These are phyloP conservation scores for Haliclona indistincta DNA, from an alignment of 37 sponge, comb jelly and placozoan species.

Conservation along the genomic window DNA sequence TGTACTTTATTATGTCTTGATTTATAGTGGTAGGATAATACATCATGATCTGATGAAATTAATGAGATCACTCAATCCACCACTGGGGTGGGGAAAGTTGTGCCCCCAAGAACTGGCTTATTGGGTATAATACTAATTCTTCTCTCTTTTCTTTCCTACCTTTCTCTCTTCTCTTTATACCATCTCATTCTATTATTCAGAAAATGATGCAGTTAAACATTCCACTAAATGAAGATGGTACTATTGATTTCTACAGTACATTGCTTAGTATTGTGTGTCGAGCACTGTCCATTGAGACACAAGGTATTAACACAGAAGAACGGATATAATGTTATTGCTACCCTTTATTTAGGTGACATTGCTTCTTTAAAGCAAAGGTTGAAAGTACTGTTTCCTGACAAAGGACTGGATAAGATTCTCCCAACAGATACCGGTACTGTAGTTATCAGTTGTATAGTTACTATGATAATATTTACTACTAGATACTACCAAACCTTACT, in stretches of 20 bases:
- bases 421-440: slow-evolving; percentile 26
- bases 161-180: not conserved
- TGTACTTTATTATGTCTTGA: not conserved
- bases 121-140: slow-evolving; percentile 24
- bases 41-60: slow-evolving; percentile 61
- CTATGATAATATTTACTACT: not conserved
- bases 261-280: slow-evolving; percentile 76
- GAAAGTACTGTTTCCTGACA: slow-evolving; percentile 24
- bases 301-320: slow-evolving; percentile 19
- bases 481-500: slow-evolving; percentile 15
- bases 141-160: not conserved
- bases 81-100: slow-evolving; percentile 81
- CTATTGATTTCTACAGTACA: slow-evolving; percentile 72
- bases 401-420: slow-evolving; percentile 28
- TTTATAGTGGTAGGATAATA: slow-evolving; percentile 40
- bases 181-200: slow-evolving; percentile 24
- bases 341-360: slow-evolving; percentile 17
- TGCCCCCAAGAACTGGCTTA: slow-evolving; percentile 65
- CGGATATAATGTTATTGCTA: no score
- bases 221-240: slow-evolving; percentile 60
- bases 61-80: slow-evolving; percentile 68
- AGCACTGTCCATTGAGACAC: slow-evolving; percentile 50
- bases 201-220: slow-evolving; percentile 82
- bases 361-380: slow-evolving; percentile 27
- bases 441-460: not conserved